A percentile compares a stretch with the other conserved stretches of the same genome.
phyloP scores from a whole-genome alignment of 2,888 invertebrate genomes.

The Synanthedon myopaeformis region DNA sequence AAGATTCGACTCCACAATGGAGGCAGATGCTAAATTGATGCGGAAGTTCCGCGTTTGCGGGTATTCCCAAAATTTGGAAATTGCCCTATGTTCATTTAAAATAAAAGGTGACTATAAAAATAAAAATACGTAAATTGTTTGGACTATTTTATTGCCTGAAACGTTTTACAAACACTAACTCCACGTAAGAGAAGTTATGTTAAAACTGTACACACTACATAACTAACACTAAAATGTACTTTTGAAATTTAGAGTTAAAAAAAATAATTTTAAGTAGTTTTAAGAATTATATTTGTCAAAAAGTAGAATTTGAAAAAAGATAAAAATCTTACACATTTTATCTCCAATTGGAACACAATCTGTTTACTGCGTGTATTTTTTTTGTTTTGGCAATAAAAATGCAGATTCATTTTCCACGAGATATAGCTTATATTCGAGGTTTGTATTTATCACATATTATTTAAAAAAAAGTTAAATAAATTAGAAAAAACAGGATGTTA shows the following conservation, averaged over 20 bases:
- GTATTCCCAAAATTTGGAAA: too few species aligned
- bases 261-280: too few species aligned
- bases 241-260: constrained; percentile 35
- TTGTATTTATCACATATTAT: constrained; percentile 58
- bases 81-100: background rate
- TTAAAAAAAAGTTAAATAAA: constrained; percentile 50
- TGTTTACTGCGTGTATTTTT: constrained; percentile 18
- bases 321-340: constrained; percentile 36
- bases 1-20: too few species aligned
- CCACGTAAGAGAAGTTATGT: constrained; percentile 42
- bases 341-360: constrained; percentile 40
- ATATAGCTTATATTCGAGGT: constrained; percentile 59
- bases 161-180: constrained; percentile 64
- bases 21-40: too few species aligned
- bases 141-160: constrained; percentile 71
- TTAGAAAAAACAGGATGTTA: constrained; percentile 52
- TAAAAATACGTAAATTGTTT: constrained; percentile 31
- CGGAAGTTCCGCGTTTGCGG: too few species aligned
- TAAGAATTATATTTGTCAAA: too few species aligned
- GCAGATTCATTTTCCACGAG: constrained; percentile 48
- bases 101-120: background rate
- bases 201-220: constrained; percentile 58
- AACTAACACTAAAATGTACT: constrained; percentile 57
- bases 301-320: constrained; percentile 39
- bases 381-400: constrained; percentile 33